Percentiles rank a stretch among this genome's conserved stretches.
phyloP scores from a whole-genome alignment of 2,113 vertebrate species.

The Lates calcarifer region DNA sequence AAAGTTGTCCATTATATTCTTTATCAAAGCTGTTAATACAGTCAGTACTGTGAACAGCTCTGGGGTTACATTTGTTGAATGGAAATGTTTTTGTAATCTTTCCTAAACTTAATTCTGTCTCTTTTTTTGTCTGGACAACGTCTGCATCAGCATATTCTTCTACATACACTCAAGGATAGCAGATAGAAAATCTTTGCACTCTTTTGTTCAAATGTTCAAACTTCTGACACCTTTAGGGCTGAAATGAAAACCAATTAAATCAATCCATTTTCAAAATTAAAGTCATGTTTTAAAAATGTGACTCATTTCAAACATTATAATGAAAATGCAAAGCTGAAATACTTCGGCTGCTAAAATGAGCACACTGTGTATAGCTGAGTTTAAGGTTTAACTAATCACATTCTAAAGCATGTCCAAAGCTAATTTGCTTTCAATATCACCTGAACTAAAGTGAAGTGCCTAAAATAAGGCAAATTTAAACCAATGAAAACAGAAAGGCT shows the following conservation, averaged over 20 bases:
- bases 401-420: conserved; percentile 2
- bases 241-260: conserved; percentile 26
- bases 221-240: neutral
- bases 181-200: neutral
- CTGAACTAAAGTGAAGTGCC: conserved; percentile 5
- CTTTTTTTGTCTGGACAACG: neutral
- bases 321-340: conserved; percentile 16
- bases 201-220: neutral
- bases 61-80: neutral
- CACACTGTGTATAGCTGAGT: neutral
- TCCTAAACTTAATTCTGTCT: conserved; percentile 7
- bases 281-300: neutral
- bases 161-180: conserved; percentile 7
- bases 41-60: neutral
- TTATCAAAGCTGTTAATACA: conserved; percentile 36
- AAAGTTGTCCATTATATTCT: conserved; percentile 15
- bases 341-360: neutral
- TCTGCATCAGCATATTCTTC: conserved; percentile 24
- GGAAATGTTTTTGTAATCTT: conserved; percentile 38
- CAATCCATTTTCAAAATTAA: conserved; percentile 28
- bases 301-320: neutral
- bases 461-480: conserved; percentile 10
- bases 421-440: conserved; percentile 21
- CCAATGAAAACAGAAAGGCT: neutral
- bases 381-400: conserved; percentile 31